Evolutionary conservation across 1,140 invertebrate species (phyloP).

Genomic region (Aphelinus certus): DNA sequence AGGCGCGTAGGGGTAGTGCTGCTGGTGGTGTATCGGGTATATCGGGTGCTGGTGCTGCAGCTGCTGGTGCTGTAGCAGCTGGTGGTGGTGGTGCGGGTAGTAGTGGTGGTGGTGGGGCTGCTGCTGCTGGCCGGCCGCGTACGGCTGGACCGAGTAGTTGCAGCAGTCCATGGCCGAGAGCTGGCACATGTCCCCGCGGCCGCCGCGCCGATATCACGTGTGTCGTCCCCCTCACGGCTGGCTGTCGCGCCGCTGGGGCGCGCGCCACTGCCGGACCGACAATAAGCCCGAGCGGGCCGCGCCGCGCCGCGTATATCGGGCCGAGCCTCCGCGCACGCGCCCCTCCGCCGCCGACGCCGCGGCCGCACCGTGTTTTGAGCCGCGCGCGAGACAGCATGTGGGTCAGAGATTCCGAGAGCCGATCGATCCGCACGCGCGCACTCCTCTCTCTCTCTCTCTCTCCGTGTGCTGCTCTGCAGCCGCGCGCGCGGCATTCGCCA

Average conservation of each 20-base stretch:
- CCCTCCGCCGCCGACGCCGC: background rate
- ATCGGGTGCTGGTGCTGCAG: conserved; percentile 6
- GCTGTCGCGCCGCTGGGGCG: background rate
- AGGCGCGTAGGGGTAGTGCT: conserved; percentile 46
- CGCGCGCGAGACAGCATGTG: conserved; percentile 10
- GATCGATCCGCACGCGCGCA: too few species aligned
- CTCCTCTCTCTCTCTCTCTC: too few species aligned
- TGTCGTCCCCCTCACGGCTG: conserved; percentile 31
- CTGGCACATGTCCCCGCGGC: background rate
- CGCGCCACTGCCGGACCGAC: background rate
- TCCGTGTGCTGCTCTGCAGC: too few species aligned
- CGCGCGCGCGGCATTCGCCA: too few species aligned
- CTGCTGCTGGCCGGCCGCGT: conserved; percentile 47
- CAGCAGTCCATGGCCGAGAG: conserved; percentile 65
- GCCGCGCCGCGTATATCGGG: background rate
- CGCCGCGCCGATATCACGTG: conserved; percentile 4
- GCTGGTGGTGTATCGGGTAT: background rate
- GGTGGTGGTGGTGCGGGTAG: conserved; percentile 51
- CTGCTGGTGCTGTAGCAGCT: conserved; percentile 48
- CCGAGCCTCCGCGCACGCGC: too few species aligned
- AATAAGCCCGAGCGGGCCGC: background rate
- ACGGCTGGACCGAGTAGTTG: conserved; percentile 65
- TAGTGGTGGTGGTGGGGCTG: conserved; percentile 44
- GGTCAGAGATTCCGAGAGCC: background rate
- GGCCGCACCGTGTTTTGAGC: background rate